A percentile compares a stretch with the other conserved stretches of the same genome.
These are phyloP conservation scores for Diadegma fenestrale DNA, from an alignment of 2,888 invertebrate genomes.

Conservation along the genomic window DNA sequence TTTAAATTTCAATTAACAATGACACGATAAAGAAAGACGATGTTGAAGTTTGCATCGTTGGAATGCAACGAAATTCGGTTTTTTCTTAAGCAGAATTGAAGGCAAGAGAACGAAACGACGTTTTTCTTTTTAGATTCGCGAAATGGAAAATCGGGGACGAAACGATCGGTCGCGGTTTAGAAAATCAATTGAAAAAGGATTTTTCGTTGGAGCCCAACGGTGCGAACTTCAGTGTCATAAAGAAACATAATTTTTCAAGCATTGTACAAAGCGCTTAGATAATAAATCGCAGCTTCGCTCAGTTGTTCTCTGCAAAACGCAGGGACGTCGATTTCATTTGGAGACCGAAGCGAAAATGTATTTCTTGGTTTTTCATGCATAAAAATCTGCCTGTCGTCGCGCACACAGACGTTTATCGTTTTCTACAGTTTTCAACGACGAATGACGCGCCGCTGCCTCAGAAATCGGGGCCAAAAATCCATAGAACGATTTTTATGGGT, in stretches of 20 bases:
- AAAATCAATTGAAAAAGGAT: too few species aligned
- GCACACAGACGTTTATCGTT: constrained; percentile 20
- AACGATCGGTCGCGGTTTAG: too few species aligned
- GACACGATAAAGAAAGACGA: constrained; percentile 26
- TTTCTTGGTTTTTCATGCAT: constrained; percentile 35
- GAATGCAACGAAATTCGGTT: too few species aligned
- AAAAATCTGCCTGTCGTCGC: neutral
- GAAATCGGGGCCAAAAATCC: constrained; percentile 12
- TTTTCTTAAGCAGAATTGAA: too few species aligned
- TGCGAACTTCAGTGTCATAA: neutral
- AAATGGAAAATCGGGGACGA: too few species aligned
- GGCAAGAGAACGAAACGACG: too few species aligned
- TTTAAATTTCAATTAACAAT: constrained; percentile 11
- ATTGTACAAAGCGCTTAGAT: constrained; percentile 56
- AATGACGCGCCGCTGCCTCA: constrained; percentile 24
- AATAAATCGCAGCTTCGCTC: constrained; percentile 34
- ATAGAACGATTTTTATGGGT: constrained; percentile 10
- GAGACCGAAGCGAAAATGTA: neutral
- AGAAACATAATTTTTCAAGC: constrained; percentile 39
- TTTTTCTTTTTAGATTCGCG: too few species aligned
- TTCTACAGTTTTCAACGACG: constrained; percentile 12
- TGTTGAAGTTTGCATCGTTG: neutral
- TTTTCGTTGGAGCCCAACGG: too few species aligned
- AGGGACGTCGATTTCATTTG: constrained; percentile 6
- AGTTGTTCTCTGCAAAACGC: neutral